These are phyloP conservation scores for Dendrolimus pini DNA, from an alignment of 2,888 invertebrate genomes.

Conservation along the genomic window DNA sequence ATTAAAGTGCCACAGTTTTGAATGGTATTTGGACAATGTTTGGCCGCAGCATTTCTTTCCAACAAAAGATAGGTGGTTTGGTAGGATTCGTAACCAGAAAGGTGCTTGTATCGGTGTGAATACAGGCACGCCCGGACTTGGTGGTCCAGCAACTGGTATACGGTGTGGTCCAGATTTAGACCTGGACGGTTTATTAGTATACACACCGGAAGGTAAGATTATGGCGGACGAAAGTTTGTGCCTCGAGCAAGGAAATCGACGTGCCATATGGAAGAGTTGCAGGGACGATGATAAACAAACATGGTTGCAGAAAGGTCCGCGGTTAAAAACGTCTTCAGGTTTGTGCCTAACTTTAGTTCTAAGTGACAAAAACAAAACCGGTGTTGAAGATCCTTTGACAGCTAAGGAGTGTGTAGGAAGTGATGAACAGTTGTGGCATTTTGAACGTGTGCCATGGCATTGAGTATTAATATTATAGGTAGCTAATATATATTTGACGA, in stretches of 20 bases:
- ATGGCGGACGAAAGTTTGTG: conserved; percentile 95
- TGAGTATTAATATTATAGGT: conserved; percentile 18
- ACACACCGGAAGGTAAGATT: conserved; percentile 81
- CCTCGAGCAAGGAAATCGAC: conserved; percentile 81
- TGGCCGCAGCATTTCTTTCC: conserved; percentile 99
- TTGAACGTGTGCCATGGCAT: conserved; percentile 83
- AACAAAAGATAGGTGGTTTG: conserved; percentile 90
- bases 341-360: conserved; percentile 47
- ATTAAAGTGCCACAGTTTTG: conserved; percentile 89
- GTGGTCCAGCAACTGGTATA: conserved; percentile 82
- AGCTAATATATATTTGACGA: conserved; percentile 9
- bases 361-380: conserved; percentile 31
- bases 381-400: conserved; percentile 62
- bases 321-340: conserved; percentile 47
- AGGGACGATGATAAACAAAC: conserved; percentile 80
- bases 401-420: conserved; percentile 76
- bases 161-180: conserved; percentile 77
- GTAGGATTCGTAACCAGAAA: conserved; percentile 81
- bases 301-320: conserved; percentile 78
- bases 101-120: conserved; percentile 54
- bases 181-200: conserved; percentile 83
- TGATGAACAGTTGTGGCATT: conserved; percentile 80
- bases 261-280: conserved; percentile 84
- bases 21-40: conserved; percentile 95
- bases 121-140: conserved; percentile 79